phyloP scores from a whole-genome alignment of 2,113 vertebrate genomes.

The Mellivora capensis region DNA sequence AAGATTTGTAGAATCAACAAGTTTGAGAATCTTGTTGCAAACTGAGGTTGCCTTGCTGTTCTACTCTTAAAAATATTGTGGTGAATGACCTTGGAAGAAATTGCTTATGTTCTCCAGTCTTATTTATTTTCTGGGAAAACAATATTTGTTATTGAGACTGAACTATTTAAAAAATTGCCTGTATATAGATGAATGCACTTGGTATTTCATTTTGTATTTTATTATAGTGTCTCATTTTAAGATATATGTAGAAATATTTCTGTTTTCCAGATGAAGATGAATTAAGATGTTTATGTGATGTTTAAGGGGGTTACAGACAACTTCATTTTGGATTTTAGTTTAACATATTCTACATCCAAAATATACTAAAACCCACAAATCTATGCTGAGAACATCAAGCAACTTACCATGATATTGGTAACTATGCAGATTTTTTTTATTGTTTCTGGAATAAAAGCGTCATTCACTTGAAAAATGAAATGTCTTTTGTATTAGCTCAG shows the following conservation, averaged over 20 bases:
- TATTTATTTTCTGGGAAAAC: slow-evolving; percentile 23
- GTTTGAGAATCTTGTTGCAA: slow-evolving; percentile 40
- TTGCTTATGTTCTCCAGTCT: slow-evolving; percentile 11
- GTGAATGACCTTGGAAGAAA: slow-evolving; percentile 33
- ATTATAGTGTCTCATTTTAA: not conserved
- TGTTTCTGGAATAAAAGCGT: not conserved
- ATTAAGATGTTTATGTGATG: not conserved
- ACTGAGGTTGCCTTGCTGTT: slow-evolving; percentile 23
- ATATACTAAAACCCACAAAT: not conserved
- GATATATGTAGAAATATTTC: not conserved
- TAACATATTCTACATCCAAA: not conserved
- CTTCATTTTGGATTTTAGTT: slow-evolving; percentile 22
- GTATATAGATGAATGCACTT: slow-evolving; percentile 9
- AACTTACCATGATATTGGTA: not conserved
- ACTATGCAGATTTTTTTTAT: not conserved
- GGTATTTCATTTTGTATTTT: slow-evolving; percentile 35
- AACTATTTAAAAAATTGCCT: slow-evolving; percentile 7
- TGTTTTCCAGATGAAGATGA: not conserved
- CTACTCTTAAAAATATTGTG: not conserved
- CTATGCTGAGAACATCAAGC: not conserved
- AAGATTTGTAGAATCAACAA: slow-evolving; percentile 20
- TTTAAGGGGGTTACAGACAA: not conserved
- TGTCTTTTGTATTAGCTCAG: not conserved
- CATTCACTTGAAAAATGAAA: not conserved
- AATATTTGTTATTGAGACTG: not conserved